Evolutionary conservation across 2,888 invertebrate species (phyloP).

Genomic region (Neoaliturus tenellus): DNA sequence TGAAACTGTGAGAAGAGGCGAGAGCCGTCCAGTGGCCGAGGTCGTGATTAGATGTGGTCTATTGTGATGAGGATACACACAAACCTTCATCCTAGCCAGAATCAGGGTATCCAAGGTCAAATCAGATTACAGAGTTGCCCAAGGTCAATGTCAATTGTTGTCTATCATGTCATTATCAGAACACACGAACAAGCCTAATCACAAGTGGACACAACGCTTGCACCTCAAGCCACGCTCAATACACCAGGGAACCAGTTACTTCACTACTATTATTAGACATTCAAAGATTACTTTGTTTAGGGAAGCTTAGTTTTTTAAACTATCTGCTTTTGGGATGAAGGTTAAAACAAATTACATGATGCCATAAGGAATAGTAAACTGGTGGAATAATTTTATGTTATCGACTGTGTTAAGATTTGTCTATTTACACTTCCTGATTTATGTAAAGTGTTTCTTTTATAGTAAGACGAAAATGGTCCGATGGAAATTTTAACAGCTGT

Average conservation of each 20-base stretch:
- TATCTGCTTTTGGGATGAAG: background rate
- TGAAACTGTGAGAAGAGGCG: background rate
- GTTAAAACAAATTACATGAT: background rate
- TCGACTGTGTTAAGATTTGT: too few species aligned
- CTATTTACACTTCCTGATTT: too few species aligned
- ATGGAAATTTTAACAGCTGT: too few species aligned
- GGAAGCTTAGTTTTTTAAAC: background rate
- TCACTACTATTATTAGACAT: background rate
- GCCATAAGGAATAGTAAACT: too few species aligned
- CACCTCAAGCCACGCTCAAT: background rate
- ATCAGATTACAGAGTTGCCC: background rate
- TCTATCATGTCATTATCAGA: constrained; percentile 33
- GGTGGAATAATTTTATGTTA: too few species aligned
- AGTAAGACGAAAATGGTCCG: too few species aligned
- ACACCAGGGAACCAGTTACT: background rate
- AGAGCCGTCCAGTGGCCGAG: background rate
- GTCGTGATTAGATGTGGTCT: constrained; percentile 25
- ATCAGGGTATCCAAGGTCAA: constrained; percentile 4
- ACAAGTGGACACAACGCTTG: background rate
- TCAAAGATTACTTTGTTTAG: background rate
- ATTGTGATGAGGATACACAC: background rate
- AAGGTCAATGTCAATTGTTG: constrained; percentile 29
- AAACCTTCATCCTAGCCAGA: constrained; percentile 12
- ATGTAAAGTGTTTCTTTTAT: too few species aligned
- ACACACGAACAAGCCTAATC: constrained; percentile 1